These are phyloP conservation scores for Enteromius anoplus DNA, from an alignment of 2,797 vertebrate species.

Conservation along the genomic window DNA sequence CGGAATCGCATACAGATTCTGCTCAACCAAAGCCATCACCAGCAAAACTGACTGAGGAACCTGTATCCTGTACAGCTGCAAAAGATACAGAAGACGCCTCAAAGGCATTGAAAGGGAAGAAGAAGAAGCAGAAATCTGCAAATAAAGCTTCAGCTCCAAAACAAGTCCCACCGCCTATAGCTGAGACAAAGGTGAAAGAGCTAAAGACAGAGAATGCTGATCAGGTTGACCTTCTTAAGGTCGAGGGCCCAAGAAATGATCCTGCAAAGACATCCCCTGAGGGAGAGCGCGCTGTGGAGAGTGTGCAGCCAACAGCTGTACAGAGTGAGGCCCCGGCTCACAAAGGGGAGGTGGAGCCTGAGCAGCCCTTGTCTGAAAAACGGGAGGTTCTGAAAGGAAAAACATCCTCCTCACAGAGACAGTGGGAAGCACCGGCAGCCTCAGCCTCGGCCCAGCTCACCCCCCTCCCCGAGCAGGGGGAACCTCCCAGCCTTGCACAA, in stretches of 20 bases:
- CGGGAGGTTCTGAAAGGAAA: conserved; percentile 80
- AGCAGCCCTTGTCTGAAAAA: conserved; percentile 70
- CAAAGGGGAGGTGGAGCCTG: conserved; percentile 78
- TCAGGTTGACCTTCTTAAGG: conserved; percentile 52
- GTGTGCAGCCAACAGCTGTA: conserved; percentile 75
- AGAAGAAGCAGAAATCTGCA: conserved; percentile 67
- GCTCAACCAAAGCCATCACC: conserved; percentile 18
- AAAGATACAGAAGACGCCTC: conserved; percentile 58
- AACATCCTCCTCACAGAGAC: conserved; percentile 75
- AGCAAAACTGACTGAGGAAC: conserved; percentile 51
- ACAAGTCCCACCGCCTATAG: conserved; percentile 54
- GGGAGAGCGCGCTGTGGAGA: conserved; percentile 75
- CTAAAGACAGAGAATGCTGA: conserved; percentile 51
- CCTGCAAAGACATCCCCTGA: conserved; percentile 68
- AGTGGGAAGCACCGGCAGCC: conserved; percentile 61
- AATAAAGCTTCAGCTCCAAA: conserved; percentile 56
- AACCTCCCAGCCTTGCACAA: conserved; percentile 81
- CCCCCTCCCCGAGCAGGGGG: conserved; percentile 73
- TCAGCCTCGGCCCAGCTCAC: conserved; percentile 69
- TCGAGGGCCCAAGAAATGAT: conserved; percentile 58
- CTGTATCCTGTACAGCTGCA: conserved; percentile 38
- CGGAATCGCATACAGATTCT: conserved; percentile 51
- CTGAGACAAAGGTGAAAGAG: conserved; percentile 57
- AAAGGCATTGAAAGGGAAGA: conserved; percentile 71
- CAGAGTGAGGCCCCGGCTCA: conserved; percentile 75